Conservation (phyloP, 2,888 invertebrate species). For the Acleris literana region DNA sequence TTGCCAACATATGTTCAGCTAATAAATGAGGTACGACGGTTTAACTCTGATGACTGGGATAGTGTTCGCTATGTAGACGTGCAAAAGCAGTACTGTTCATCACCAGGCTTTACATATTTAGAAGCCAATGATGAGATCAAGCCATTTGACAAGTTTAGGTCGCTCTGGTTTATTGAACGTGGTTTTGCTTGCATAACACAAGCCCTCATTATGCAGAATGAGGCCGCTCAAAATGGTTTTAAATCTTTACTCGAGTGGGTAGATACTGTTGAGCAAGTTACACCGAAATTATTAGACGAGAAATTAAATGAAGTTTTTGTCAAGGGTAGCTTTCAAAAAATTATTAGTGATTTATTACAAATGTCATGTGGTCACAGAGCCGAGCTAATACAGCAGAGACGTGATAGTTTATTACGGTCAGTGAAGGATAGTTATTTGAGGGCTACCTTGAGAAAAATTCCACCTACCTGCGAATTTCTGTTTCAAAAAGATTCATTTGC, state of each 20-base stretch:
- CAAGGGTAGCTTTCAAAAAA: no score
- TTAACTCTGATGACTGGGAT: constrained; percentile 12
- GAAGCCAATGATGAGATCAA: constrained; percentile 12
- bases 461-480: constrained; percentile 2
- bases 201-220: constrained; percentile 3
- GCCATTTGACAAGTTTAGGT: constrained; percentile 12
- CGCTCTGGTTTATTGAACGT: neutral
- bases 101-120: constrained; percentile 8
- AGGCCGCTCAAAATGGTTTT: neutral
- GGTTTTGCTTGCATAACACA: constrained; percentile 3
- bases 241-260: neutral
- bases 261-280: neutral
- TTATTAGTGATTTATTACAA: no score
- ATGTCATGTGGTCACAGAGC: no score
- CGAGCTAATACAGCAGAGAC: no score
- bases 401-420: neutral
- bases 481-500: constrained; percentile 13
- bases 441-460: constrained; percentile 11
- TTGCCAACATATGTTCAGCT: neutral
- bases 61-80: constrained; percentile 7
- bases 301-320: no score
- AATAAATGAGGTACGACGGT: constrained; percentile 3
- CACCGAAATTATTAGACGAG: no score
- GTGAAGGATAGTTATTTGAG: constrained; percentile 8
- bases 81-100: constrained; percentile 13